A percentile compares a stretch with the other conserved stretches of the same genome.
Evolutionary conservation across 2,888 invertebrate genomes (phyloP).

Genomic region (Cephus pygmeus): DNA sequence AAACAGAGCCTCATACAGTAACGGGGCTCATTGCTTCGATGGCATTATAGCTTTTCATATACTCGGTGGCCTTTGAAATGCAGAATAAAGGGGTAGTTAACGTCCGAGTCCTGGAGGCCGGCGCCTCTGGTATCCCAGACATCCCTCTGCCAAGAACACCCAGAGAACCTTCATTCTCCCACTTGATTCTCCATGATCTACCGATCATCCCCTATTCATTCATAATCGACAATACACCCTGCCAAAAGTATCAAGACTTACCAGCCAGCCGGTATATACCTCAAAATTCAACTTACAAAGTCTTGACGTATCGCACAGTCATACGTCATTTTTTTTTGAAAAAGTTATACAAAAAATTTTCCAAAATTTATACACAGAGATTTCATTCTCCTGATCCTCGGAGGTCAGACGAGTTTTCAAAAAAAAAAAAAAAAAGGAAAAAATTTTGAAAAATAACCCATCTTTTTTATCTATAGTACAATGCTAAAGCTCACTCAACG

Average conservation of each 20-base stretch:
- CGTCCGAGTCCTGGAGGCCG: not conserved
- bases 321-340: not conserved
- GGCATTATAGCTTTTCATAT: slow-evolving; percentile 48
- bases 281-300: not conserved
- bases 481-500: not conserved
- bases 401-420: not conserved
- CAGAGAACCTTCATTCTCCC: not conserved
- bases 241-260: not conserved
- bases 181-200: not conserved
- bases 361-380: not conserved
- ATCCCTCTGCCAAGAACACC: not conserved
- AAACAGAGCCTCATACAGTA: slow-evolving; percentile 45
- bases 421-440: not conserved
- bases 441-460: not conserved
- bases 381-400: not conserved
- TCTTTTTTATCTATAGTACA: not conserved
- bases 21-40: slow-evolving; percentile 34
- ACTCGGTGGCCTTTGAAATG: slow-evolving; percentile 7
- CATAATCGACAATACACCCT: not conserved
- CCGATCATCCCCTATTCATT: not conserved
- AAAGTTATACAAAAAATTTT: not conserved
- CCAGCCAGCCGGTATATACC: not conserved
- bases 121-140: not conserved
- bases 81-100: slow-evolving; percentile 5
- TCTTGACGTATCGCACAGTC: not conserved